Evolutionary conservation across 2,888 invertebrate species (phyloP).

Genomic region (Standfussiana lucernea): DNA sequence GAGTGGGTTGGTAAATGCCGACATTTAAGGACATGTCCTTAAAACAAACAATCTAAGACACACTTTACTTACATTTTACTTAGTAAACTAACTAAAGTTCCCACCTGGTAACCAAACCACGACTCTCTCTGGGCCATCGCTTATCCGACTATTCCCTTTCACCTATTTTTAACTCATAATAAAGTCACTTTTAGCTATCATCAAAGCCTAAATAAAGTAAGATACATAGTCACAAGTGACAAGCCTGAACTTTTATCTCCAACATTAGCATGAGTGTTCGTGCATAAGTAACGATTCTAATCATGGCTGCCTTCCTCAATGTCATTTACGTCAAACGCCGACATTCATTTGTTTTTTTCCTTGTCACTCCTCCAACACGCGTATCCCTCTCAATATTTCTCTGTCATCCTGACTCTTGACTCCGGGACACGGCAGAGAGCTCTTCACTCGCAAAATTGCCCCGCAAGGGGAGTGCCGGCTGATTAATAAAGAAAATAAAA

Average conservation of each 20-base stretch:
- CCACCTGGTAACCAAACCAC: background rate
- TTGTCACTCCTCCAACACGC: slow-evolving; percentile 73
- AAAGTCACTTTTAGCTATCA: background rate
- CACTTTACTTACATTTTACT: too few relatives aligned
- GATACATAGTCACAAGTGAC: background rate
- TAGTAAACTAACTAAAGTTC: too few relatives aligned
- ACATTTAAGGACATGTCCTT: background rate
- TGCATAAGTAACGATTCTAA: slow-evolving; percentile 66
- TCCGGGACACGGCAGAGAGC: slow-evolving; percentile 79
- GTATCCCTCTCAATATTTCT: slow-evolving; percentile 82
- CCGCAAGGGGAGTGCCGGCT: slow-evolving; percentile 80
- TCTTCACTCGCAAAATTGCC: slow-evolving; percentile 82
- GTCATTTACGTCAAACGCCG: slow-evolving; percentile 71
- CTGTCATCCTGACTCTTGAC: slow-evolving; percentile 83
- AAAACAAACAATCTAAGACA: too few relatives aligned
- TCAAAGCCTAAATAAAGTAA: background rate
- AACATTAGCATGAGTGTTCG: slow-evolving; percentile 38
- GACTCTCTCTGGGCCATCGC: background rate
- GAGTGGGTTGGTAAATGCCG: background rate
- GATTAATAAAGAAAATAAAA: slow-evolving; percentile 88
- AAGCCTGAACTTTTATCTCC: background rate
- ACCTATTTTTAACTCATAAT: background rate
- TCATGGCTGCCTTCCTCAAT: slow-evolving; percentile 61
- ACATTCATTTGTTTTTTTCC: slow-evolving; percentile 79
- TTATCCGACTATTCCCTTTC: background rate